These are phyloP conservation scores for Oxygymnocypris stewartii DNA, from an alignment of 2,113 vertebrate species.

Conservation along the genomic window DNA sequence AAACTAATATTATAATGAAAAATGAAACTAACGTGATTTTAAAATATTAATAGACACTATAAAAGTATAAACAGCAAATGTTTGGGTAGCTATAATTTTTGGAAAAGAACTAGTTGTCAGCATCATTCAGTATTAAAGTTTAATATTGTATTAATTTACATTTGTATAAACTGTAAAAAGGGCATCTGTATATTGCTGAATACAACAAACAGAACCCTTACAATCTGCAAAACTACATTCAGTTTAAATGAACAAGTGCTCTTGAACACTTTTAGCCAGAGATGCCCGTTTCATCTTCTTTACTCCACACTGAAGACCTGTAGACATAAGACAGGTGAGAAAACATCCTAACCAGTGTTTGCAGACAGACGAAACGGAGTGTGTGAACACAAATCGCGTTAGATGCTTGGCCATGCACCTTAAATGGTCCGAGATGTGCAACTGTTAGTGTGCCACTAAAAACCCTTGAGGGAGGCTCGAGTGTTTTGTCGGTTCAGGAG, in stretches of 20 bases:
- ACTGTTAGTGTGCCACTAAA: conserved; percentile 71
- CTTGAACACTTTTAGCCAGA: background rate
- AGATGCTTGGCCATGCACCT: conserved; percentile 72
- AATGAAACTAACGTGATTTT: background rate
- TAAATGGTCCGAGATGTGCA: conserved; percentile 63
- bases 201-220: background rate
- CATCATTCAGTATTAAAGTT: background rate
- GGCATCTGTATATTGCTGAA: background rate
- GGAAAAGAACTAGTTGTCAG: background rate
- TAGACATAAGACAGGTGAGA: background rate
- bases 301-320: background rate
- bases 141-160: background rate
- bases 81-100: background rate
- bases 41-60: background rate
- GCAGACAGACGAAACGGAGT: conserved; percentile 39
- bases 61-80: background rate
- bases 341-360: conserved; percentile 57
- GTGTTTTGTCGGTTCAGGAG: conserved; percentile 66
- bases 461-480: conserved; percentile 67
- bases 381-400: conserved; percentile 73
- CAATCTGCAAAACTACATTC: background rate
- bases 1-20: background rate
- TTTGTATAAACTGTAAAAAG: background rate
- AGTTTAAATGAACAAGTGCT: background rate
- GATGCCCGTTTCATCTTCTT: background rate